Evolutionary conservation across 2,113 vertebrate genomes (phyloP).

Genomic region (Brevimyrus niger): DNA sequence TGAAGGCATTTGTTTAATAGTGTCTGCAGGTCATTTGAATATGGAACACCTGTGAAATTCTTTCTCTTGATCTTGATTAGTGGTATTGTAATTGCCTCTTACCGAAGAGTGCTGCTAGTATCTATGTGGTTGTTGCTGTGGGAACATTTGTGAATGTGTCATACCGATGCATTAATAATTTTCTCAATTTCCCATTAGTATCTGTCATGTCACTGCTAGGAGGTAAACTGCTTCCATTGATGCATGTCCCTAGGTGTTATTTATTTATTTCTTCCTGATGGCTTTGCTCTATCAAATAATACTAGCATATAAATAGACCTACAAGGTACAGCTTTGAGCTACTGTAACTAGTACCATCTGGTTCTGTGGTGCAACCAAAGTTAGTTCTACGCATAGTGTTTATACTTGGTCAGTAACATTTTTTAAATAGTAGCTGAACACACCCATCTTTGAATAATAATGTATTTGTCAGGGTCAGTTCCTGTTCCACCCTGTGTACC

Average conservation of each 20-base stretch:
- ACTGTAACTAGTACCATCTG: neutral
- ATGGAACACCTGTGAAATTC: neutral
- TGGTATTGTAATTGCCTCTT: constrained; percentile 17
- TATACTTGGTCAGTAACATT: neutral
- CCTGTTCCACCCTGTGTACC: too few species aligned
- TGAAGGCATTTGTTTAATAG: neutral
- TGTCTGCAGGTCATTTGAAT: constrained; percentile 7
- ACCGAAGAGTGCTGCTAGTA: neutral
- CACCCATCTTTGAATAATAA: neutral
- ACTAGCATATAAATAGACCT: neutral
- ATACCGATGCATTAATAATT: constrained; percentile 15
- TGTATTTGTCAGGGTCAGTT: neutral
- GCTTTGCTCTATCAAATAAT: neutral
- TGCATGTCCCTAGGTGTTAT: neutral
- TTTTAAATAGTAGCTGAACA: neutral
- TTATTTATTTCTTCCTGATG: neutral
- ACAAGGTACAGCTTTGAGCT: neutral
- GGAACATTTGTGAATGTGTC: neutral
- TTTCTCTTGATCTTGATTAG: constrained; percentile 20
- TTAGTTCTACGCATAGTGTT: neutral
- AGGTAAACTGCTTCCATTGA: neutral
- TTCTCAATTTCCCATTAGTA: neutral
- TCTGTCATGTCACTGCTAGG: constrained; percentile 15
- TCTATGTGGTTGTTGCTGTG: neutral
- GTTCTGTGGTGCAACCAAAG: neutral